A percentile compares a stretch with the other conserved stretches of the same genome.
Conservation (phyloP, 1,140 invertebrate species). For the Callitettix versicolor region DNA sequence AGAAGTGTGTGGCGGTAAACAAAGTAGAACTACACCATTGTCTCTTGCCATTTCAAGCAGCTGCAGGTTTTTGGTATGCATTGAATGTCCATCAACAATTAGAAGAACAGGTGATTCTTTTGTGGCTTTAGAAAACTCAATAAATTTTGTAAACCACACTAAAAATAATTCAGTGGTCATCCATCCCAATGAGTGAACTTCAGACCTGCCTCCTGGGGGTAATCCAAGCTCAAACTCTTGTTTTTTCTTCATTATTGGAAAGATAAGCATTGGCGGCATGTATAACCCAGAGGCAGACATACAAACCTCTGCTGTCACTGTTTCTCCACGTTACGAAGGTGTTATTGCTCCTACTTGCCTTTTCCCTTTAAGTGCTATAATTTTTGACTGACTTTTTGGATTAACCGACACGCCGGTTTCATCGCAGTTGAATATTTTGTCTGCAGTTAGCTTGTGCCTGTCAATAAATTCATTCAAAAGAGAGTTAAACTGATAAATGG, state of each 20-base stretch:
- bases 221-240: conserved; percentile 9
- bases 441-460: background rate
- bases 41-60: conserved; percentile 23
- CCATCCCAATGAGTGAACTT: conserved; percentile 30
- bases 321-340: conserved; percentile 29
- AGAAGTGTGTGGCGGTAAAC: conserved; percentile 28
- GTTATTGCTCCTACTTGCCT: conserved; percentile 27
- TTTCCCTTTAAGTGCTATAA: conserved; percentile 25
- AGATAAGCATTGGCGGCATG: conserved; percentile 36
- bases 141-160: conserved; percentile 17
- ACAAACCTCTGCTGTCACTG: conserved; percentile 29
- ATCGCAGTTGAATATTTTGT: background rate
- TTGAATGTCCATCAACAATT: conserved; percentile 31
- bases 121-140: conserved; percentile 19
- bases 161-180: conserved; percentile 27
- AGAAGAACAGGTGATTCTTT: conserved; percentile 30
- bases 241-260: conserved; percentile 29
- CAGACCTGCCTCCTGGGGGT: conserved; percentile 27
- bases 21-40: conserved; percentile 25
- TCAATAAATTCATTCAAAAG: background rate
- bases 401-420: conserved; percentile 28
- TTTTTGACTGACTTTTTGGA: conserved; percentile 25
- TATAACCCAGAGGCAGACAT: conserved; percentile 31
- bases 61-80: conserved; percentile 30
- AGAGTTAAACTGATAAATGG: background rate